phyloP scores from a whole-genome alignment of 2,797 vertebrate genomes.

The Discoglossus pictus region DNA sequence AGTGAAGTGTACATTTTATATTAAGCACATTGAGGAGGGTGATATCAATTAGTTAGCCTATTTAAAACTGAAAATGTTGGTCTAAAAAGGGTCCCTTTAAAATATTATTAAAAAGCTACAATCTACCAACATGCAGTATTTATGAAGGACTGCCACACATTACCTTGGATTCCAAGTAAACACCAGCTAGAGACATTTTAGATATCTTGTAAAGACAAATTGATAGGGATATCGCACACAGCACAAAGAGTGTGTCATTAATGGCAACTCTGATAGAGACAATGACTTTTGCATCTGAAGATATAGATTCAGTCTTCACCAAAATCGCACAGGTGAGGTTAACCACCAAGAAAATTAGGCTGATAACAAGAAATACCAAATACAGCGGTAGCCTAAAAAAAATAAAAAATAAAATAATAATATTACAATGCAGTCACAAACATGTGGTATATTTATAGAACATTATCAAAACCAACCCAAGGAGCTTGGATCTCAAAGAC shows the following conservation, averaged over 20 bases:
- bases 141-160: constrained; percentile 36
- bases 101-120: too few species aligned
- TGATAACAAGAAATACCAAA: constrained; percentile 84
- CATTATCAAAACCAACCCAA: too few species aligned
- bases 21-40: too few species aligned
- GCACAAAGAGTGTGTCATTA: constrained; percentile 92
- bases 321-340: constrained; percentile 90
- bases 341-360: constrained; percentile 89
- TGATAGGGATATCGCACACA: constrained; percentile 90
- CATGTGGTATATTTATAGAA: too few species aligned
- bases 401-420: too few species aligned
- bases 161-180: constrained; percentile 97
- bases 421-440: too few species aligned
- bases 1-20: too few species aligned
- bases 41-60: too few species aligned
- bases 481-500: too few species aligned
- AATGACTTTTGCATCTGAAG: constrained; percentile 78
- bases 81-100: too few species aligned
- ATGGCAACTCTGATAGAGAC: constrained; percentile 90
- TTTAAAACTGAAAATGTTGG: too few species aligned
- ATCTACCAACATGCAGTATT: too few species aligned
- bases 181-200: constrained; percentile 96
- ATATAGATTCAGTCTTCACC: constrained; percentile 82
- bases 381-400: constrained; percentile 77
- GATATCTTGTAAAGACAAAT: constrained; percentile 95